These are phyloP conservation scores for Bedellia somnulentella DNA, from an alignment of 2,888 invertebrate genomes.

Conservation along the genomic window DNA sequence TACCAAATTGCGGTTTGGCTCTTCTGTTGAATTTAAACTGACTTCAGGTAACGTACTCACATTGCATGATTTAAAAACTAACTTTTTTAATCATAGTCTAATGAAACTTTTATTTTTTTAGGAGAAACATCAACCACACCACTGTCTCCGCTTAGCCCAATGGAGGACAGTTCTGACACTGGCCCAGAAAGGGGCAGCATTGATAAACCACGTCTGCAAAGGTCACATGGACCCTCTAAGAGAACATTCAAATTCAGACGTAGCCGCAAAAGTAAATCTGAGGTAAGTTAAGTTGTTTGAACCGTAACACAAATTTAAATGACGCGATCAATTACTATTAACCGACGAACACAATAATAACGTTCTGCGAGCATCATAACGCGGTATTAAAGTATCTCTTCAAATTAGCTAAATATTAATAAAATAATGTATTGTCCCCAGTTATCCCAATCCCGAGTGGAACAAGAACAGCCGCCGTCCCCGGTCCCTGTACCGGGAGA, in stretches of 20 bases:
- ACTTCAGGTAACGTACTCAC: slow-evolving; percentile 76
- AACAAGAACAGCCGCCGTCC: slow-evolving; percentile 42
- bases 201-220: slow-evolving; percentile 75
- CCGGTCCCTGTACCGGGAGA: slow-evolving; percentile 38
- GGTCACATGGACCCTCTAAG: slow-evolving; percentile 91
- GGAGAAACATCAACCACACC: slow-evolving; percentile 78
- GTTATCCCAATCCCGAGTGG: slow-evolving; percentile 29
- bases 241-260: slow-evolving; percentile 89
- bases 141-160: slow-evolving; percentile 72
- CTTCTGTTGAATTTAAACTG: slow-evolving; percentile 79
- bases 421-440: slow-evolving; percentile 7
- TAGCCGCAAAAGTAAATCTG: slow-evolving; percentile 71
- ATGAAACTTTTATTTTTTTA: too few relatives aligned
- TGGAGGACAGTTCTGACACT: slow-evolving; percentile 29
- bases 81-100: too few relatives aligned
- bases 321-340: too few relatives aligned
- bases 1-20: slow-evolving; percentile 78
- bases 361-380: too few relatives aligned
- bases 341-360: too few relatives aligned
- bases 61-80: too few relatives aligned
- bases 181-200: slow-evolving; percentile 16
- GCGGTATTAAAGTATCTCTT: too few relatives aligned
- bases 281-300: too few relatives aligned
- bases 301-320: too few relatives aligned
- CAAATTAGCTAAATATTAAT: too few relatives aligned